Base-by-base conservation (phyloP, 2,797 vertebrate species). In the Aulostomus chinensis region DNA sequence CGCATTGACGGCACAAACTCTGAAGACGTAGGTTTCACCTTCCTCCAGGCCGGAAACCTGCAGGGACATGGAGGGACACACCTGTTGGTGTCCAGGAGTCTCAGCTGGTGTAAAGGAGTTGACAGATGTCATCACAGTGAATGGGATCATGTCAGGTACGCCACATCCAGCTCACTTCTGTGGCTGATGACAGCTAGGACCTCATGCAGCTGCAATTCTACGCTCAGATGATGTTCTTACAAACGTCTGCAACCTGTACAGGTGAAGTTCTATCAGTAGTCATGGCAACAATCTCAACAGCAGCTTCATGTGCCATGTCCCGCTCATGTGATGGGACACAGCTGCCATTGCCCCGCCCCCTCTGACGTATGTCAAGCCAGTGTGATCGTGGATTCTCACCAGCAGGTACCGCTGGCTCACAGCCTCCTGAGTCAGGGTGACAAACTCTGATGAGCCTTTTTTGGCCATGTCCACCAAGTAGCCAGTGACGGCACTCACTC, bases 401-500 rank as follows among this genome's bases (percentile, higher is more conserved):
- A 94, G 93, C 60, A 95, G 76, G 74, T 94, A 97, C 4, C 90
- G 89, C 7, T 87, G 90, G 7, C 65, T 62, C 24, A 90, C 88
- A 8, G 92, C 63, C 0, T 91, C 88, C 48, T 93, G 78, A 4
- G 87, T 96, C 57, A 92, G 87, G 1, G 89, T 86, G 2, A 76
- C 72, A 86, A 96, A 99, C 22, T 95, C 91, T 7, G 86, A 84
- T 0, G 87, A 67, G 22, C 90, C 92, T 51, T 92, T 90, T 61
- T 97, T 94, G 58, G 91, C 93, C 76, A 93, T 94, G 54, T 98
- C 94, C 74, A 99, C 92, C 3, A 93, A 81, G 73, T 98, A 99
- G 0, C 96, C 96, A 2, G 88, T 88, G 55, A 98, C 55, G 0
- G 92, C 84, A 4, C 91, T 78, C 0, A 81, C 88, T 24, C 97